Base-by-base conservation (phyloP, 2,888 invertebrate genomes). In the Drosophila mercatorum region DNA sequence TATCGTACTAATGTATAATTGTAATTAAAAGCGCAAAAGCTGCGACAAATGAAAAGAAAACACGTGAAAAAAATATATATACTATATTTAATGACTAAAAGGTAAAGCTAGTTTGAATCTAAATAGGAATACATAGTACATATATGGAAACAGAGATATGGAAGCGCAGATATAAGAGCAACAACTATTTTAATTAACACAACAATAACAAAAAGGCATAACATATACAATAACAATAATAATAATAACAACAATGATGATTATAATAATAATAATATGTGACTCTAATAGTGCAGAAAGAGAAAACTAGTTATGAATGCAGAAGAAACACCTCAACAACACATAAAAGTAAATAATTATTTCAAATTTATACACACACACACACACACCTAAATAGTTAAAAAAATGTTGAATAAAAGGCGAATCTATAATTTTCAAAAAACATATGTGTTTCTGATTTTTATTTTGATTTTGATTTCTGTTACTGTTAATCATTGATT, bases 31-130 rank as follows among this genome's bases (percentile, higher is more conserved):
- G 22, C 67, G 63, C 41, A 63, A 52, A 66, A 69, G 60, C 63
- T 68, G 81, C 81, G 72, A 69, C 72, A 72, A 76, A 76, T 64
- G 61, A 63, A 57, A 57, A 31, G 14, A 26, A 47, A 61, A 68
- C 60, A 75, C 55, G 67, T 80, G 72, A 79, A 82, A 63, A 73
- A 75, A 84, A 40, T 46, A 49, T 49, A 28, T 36, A 36, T 36
- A 55, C 14, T 55, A 55, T 55, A 73, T 75, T 75, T 69, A 81
- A 79, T 61, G 66, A 72, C 55, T 66, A 85, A 82, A 76, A 51
- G 77, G 71, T 85, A 83, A 85, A 80, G 86, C 83, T 83, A 88
- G 80, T 76, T 78, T 63, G 80, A 85, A 88, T 74, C 86, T 81
- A 80, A 88, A 88, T 84, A 81, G 85, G 68, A 75, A 69, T 75